Percentiles rank a stretch among this genome's conserved stretches.
phyloP scores from a whole-genome alignment of 2,797 vertebrate genomes.

The Ispidina picta region DNA sequence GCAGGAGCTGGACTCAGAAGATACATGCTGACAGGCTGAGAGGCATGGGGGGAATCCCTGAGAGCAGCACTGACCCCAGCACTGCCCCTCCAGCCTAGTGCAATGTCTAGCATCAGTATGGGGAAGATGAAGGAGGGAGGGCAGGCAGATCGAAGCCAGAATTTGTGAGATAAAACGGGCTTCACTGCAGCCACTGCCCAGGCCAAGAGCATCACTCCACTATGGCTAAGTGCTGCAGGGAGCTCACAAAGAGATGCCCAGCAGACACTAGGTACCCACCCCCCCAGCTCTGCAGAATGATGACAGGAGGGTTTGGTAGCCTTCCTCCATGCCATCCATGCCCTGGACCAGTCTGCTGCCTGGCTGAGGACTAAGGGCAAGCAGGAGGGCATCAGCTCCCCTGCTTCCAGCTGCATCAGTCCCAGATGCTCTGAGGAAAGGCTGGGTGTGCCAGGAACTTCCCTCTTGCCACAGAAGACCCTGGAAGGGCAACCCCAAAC shows the following conservation, averaged over 20 bases:
- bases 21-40: background rate
- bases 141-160: background rate
- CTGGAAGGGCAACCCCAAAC: background rate
- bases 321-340: background rate
- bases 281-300: background rate
- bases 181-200: background rate
- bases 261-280: background rate
- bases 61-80: conserved; percentile 10
- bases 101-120: background rate
- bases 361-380: background rate
- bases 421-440: background rate
- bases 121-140: background rate
- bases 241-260: background rate
- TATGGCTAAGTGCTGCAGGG: rapidly evolving
- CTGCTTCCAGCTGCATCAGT: background rate
- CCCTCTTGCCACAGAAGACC: background rate
- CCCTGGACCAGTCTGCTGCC: background rate
- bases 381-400: background rate
- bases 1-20: background rate
- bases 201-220: background rate
- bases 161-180: background rate
- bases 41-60: background rate
- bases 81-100: background rate
- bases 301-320: background rate
- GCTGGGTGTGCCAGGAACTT: background rate